phyloP scores from a whole-genome alignment of 2,113 vertebrate species.

The Gobius niger region DNA sequence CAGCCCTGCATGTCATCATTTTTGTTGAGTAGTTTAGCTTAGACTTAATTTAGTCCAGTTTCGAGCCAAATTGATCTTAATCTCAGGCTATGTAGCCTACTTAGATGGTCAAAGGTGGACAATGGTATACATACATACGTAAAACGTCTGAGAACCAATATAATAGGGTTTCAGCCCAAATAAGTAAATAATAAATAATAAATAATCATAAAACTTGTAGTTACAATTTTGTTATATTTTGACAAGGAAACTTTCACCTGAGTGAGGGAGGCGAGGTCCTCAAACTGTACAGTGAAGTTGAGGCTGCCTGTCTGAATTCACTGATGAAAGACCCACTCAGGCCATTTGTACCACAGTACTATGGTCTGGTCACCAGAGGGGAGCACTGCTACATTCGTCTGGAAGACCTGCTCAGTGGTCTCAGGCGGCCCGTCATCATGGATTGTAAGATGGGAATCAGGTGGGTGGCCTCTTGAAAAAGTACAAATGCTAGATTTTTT shows the following conservation, averaged over 20 bases:
- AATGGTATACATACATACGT: too few relatives aligned
- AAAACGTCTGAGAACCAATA: too few relatives aligned
- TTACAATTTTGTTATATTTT: not conserved
- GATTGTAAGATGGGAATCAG: conserved; percentile 81
- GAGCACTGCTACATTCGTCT: conserved; percentile 76
- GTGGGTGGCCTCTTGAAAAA: conserved; percentile 32
- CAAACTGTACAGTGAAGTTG: conserved; percentile 77
- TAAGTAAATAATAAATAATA: too few relatives aligned
- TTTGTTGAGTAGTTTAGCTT: too few relatives aligned
- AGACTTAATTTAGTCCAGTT: too few relatives aligned
- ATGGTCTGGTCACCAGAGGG: conserved; percentile 72
- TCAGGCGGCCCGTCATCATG: conserved; percentile 78
- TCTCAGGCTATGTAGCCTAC: too few relatives aligned
- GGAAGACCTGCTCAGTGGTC: conserved; percentile 78
- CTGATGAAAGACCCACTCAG: conserved; percentile 78
- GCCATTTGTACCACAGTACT: conserved; percentile 80
- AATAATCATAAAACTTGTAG: too few relatives aligned
- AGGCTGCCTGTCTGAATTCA: conserved; percentile 72
- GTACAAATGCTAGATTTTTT: not conserved
- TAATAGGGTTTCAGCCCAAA: too few relatives aligned
- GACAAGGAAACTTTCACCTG: conserved; percentile 78
- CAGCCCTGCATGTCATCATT: too few relatives aligned
- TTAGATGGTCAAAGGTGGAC: too few relatives aligned
- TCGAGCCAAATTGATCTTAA: too few relatives aligned
- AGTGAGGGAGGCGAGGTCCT: conserved; percentile 80